Conservation (phyloP, 2,888 invertebrate genomes). For the Homarus gammarus region DNA sequence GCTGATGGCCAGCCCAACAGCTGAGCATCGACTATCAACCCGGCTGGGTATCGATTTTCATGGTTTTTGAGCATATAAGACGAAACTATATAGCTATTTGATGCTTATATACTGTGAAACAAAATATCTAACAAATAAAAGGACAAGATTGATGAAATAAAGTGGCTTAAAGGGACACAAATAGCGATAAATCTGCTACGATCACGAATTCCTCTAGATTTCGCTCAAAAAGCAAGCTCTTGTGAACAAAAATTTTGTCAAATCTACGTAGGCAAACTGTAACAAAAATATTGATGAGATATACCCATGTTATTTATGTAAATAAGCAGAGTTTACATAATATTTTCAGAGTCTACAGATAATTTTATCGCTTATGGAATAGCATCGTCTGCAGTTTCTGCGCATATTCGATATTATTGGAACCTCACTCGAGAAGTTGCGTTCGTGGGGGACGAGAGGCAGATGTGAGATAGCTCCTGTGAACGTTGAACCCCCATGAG, state of each 20-base stretch:
- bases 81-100: not conserved
- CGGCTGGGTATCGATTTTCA: slow-evolving; percentile 70
- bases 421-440: slow-evolving; percentile 65
- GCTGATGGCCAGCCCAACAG: slow-evolving; percentile 66
- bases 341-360: not conserved
- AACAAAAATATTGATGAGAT: too few relatives aligned
- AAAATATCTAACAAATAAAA: not conserved
- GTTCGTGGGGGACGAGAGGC: slow-evolving; percentile 69
- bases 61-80: slow-evolving; percentile 17
- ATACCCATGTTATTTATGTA: slow-evolving; percentile 7
- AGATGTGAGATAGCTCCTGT: slow-evolving; percentile 73
- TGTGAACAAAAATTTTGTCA: slow-evolving; percentile 5
- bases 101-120: not conserved
- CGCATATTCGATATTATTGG: slow-evolving; percentile 75
- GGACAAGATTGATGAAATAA: not conserved
- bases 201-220: slow-evolving; percentile 42
- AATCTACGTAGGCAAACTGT: not conserved
- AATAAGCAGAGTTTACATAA: not conserved
- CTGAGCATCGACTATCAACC: slow-evolving; percentile 67
- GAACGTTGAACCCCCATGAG: slow-evolving; percentile 70
- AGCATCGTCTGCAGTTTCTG: slow-evolving; percentile 75
- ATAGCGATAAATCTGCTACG: slow-evolving; percentile 58
- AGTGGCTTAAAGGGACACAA: slow-evolving; percentile 9
- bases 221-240: slow-evolving; percentile 29
- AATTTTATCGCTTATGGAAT: slow-evolving; percentile 24